Conservation (phyloP, 2,888 invertebrate genomes). For the Diadromus collaris region DNA sequence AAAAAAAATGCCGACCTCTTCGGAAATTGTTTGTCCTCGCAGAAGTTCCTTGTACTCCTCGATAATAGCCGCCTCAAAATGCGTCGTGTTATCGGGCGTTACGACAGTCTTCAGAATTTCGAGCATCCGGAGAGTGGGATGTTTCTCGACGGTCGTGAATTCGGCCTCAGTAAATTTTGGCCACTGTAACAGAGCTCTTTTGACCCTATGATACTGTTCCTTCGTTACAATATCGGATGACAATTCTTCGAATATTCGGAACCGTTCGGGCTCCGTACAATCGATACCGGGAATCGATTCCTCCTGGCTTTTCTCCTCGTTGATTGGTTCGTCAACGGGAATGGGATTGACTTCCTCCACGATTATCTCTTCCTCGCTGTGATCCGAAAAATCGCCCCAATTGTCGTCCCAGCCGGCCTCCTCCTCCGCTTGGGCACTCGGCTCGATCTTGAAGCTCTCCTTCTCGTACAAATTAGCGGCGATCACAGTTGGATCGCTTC, state of each 20-base stretch:
- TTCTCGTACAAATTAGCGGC: conserved; percentile 44
- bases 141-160: conserved; percentile 66
- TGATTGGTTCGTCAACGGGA: conserved; percentile 37
- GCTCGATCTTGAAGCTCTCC: conserved; percentile 51
- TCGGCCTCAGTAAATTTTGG: conserved; percentile 67
- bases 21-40: conserved; percentile 62
- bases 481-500: not conserved
- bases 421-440: conserved; percentile 45
- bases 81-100: conserved; percentile 61
- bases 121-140: conserved; percentile 69
- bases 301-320: conserved; percentile 13
- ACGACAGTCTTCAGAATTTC: conserved; percentile 63
- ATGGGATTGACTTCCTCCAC: conserved; percentile 56
- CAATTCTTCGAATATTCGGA: conserved; percentile 66
- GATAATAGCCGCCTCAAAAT: conserved; percentile 65
- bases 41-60: conserved; percentile 74
- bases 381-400: conserved; percentile 75
- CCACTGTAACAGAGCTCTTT: conserved; percentile 70
- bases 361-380: conserved; percentile 58
- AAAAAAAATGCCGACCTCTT: conserved; percentile 67
- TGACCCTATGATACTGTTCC: conserved; percentile 70
- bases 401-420: conserved; percentile 71
- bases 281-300: conserved; percentile 55
- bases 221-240: conserved; percentile 65
- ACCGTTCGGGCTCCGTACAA: conserved; percentile 70